Percentiles rank a stretch among this genome's conserved stretches.
Evolutionary conservation across 2,113 vertebrate genomes (phyloP).

Genomic region (Pogona vitticeps): DNA sequence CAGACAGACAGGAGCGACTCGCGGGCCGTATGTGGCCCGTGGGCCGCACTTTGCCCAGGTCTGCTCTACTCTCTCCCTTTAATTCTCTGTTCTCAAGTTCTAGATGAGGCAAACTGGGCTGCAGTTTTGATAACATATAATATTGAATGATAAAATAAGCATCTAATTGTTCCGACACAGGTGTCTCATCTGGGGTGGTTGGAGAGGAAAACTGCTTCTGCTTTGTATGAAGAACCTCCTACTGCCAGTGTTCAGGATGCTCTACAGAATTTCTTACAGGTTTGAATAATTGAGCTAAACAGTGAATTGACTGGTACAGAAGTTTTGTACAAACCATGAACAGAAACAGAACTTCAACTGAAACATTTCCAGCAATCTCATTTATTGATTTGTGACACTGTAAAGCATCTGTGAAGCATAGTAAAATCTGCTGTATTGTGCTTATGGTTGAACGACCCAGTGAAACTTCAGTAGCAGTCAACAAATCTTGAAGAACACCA

Average conservation of each 20-base stretch:
- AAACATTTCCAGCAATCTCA: fast-evolving
- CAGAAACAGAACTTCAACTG: not conserved
- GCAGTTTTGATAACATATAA: not conserved
- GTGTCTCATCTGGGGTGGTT: slow-evolving; percentile 87
- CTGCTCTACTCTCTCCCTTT: no score
- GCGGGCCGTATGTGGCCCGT: no score
- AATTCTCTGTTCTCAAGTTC: not conserved
- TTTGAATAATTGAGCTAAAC: not conserved
- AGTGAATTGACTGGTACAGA: fast-evolving
- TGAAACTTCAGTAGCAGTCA: not conserved
- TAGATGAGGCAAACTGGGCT: not conserved
- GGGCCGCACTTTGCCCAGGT: no score
- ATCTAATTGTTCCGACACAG: slow-evolving; percentile 62
- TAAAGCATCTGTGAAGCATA: not conserved
- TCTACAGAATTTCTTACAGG: slow-evolving; percentile 89
- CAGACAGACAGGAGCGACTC: no score
- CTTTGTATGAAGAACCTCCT: slow-evolving; percentile 82
- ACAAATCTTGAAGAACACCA: not conserved
- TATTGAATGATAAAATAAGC: not conserved
- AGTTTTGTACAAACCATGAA: fast-evolving
- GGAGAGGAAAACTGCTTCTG: slow-evolving; percentile 87
- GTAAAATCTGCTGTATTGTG: not conserved
- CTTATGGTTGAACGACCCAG: fast-evolving
- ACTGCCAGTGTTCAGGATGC: slow-evolving; percentile 85
- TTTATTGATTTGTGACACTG: fast-evolving